These are phyloP conservation scores for Hymenopus coronatus DNA, from an alignment of 2,888 invertebrate species.

Conservation along the genomic window DNA sequence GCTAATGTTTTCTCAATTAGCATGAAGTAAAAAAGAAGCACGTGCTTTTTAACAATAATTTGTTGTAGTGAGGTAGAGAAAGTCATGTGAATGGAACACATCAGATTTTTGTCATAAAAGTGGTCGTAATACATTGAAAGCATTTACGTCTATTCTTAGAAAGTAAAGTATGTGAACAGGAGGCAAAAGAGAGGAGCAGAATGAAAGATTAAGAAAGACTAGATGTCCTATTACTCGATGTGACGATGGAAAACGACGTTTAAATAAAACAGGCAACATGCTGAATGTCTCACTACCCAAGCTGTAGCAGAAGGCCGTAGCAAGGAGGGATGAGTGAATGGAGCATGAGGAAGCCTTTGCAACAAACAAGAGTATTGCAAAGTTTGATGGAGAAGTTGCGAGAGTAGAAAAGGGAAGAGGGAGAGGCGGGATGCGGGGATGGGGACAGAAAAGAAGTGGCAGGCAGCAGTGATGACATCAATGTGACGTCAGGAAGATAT, in stretches of 20 bases:
- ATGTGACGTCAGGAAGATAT: neutral
- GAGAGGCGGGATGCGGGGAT: neutral
- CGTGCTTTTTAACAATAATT: no score
- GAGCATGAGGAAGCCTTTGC: neutral
- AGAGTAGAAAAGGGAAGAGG: neutral
- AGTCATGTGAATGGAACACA: no score
- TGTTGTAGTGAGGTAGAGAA: no score
- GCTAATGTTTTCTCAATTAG: no score
- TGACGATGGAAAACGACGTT: neutral
- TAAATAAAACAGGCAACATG: neutral
- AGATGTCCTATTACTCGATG: neutral
- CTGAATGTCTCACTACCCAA: neutral
- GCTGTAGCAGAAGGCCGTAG: neutral
- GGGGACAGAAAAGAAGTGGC: neutral
- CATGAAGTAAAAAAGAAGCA: no score
- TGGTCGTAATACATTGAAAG: neutral
- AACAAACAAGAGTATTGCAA: neutral
- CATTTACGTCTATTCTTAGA: neutral
- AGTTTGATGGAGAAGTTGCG: slow-evolving; percentile 13
- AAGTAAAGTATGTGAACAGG: neutral
- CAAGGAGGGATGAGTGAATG: neutral
- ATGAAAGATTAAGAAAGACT: neutral
- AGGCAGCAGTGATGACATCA: neutral
- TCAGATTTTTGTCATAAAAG: neutral
- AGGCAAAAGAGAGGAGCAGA: neutral